Conservation (phyloP, 2,888 invertebrate genomes). For the Netelia virgata region DNA sequence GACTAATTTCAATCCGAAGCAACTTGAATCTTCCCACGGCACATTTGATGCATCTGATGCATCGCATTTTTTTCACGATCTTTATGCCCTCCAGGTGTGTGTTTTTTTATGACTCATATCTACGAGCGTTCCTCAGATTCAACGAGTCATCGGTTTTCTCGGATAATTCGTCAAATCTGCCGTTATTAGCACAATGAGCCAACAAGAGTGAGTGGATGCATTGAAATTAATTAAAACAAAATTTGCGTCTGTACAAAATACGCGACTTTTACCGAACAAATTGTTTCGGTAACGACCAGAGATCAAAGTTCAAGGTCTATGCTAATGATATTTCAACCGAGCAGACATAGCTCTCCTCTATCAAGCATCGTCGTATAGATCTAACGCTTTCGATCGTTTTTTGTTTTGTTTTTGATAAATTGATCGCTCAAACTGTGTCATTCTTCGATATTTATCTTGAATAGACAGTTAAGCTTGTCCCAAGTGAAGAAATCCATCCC, state of each 20-base stretch:
- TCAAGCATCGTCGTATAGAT: neutral
- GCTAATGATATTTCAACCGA: neutral
- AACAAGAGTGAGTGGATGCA: neutral
- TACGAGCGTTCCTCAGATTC: neutral
- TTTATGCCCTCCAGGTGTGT: neutral
- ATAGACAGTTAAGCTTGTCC: neutral
- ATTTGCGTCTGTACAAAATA: neutral
- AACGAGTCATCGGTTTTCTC: neutral
- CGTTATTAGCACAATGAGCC: neutral
- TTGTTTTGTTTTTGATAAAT: neutral
- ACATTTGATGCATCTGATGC: neutral
- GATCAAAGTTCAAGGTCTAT: conserved; percentile 42
- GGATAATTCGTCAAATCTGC: neutral
- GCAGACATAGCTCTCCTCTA: too few relatives aligned
- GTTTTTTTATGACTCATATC: conserved; percentile 34
- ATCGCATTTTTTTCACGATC: neutral
- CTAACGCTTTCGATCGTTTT: conserved; percentile 15
- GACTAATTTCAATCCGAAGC: too few relatives aligned
- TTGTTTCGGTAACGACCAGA: neutral
- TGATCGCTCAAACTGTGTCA: neutral
- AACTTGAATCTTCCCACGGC: neutral
- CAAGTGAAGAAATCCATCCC: neutral
- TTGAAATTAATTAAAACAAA: neutral
- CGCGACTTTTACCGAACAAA: neutral
- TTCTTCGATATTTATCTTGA: neutral